Base-by-base conservation (phyloP, 2,113 vertebrate genomes). In the Bubo scandiacus region DNA sequence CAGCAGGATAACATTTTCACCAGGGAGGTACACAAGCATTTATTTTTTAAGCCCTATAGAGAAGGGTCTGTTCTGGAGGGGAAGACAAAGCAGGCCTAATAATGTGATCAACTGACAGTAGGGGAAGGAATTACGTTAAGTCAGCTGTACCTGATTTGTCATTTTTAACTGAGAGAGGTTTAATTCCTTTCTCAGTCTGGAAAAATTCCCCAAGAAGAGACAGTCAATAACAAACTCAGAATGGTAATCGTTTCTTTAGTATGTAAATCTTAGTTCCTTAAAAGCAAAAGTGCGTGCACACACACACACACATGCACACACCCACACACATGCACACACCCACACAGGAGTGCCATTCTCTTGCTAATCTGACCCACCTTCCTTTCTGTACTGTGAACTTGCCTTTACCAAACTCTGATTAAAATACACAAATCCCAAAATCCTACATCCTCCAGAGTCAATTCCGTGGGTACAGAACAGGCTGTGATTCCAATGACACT, bases 211-310 rank as follows among this genome's bases (percentile, higher is more conserved):
- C 34, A 32, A 54, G 70, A 93, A 74, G 29, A 94, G 68, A 47
- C 12, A 84, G 66, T 10, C 66, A 67, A 25, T 51, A 36, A 38
- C 61, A 85, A 83, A 75, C 5, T 14, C 47, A n/a, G 54, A 89
- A 79, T 3, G 10, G 36, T 18, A 73, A 38, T 30, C 0, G 3
- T 52, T 91, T 74, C 73, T 81, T 68, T 52, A 43, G 29, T 16
- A 77, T 82, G 82, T 80, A 75, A 61, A 94, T 40, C 10, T 87
- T 70, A 85, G 20, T 91, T 90, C 58, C 49, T 95, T 95, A 70
- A 92, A 89, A 80, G 30, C 36, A 17, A 19, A 47, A 21, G 45
- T 47, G 19, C 45, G 15, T 36, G 57, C 38, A 63, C 19, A 34
- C 26, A 61, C n/a, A 20, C 19, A 20, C 19, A 21, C 45, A 47